Base-by-base conservation (phyloP, 2,113 vertebrate species). In the Anhinga rufa region DNA sequence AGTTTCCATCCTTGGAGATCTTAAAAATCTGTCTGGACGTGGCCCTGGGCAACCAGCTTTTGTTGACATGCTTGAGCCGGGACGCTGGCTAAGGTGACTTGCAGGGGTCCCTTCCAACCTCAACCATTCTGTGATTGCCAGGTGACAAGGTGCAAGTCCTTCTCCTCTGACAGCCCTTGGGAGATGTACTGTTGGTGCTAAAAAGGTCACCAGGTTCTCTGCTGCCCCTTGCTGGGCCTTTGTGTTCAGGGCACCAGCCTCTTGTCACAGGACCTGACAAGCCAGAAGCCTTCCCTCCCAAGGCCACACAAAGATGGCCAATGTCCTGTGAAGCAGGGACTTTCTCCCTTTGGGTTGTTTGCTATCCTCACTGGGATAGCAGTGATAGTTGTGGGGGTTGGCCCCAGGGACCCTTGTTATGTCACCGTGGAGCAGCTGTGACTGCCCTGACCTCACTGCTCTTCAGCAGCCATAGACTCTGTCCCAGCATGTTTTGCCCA, bases 401-500 rank as follows among this genome's bases (percentile, higher is more conserved):
- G 29, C 17, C 22, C 22, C 18, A 17, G 14, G 28, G 22, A 49
- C n/a, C 18, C n/a, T 34, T 49, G 9, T 28, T 31, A 22, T 40
- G 9, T n/a, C 9, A 42, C 12, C 2, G 1, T n/a, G 46, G 29
- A 51, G 44, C 22, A 40, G 17, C 18, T 29, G 18, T 29, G 19
- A 36, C 76, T 28, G 10, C 29, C n/a, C n/a, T 78, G 46, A 49
- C 16, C 46, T 64, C 46, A 12, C 29, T 15, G 46, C 12, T 42
- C 48, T 79, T 34, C 42, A 32, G 31, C 38, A 69, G 42, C 34
- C 4, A 3, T n/a, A 58, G 79, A 17, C 4, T 32, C 21, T 49
- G 28, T 46, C 20, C 6, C 0, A 0, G 8, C 2, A 1, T 1
- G 3, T 49, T 82, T 58, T 69, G 16, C 42, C 34, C 34, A 69